Evolutionary conservation across 2,888 invertebrate genomes (phyloP), one percentile per base, ranked within the genome.

Genomic region (Lordiphosa fenestrarum): DNA sequence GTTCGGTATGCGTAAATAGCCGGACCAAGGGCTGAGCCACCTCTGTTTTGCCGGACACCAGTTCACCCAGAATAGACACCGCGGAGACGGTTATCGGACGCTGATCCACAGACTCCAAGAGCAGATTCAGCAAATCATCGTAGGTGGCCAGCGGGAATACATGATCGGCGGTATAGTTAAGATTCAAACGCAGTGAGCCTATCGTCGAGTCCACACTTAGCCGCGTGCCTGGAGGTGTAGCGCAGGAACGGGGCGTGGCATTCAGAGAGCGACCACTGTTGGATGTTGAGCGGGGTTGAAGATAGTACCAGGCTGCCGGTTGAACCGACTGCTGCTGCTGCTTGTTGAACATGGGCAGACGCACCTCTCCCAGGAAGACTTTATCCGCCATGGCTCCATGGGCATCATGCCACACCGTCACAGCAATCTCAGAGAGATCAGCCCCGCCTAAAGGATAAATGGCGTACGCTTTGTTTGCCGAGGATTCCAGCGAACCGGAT

Each of bases 141-240:
- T 97, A 97, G 80, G 94, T 94, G 75, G 93, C 92, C 53, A 95
- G 92, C 38, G 95, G 94, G 90, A 97, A 96, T 50, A 97, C 96
- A 89, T 95, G 94, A 91, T 97, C 97, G 41, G 95, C 94, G 13
- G 95, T 95, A 90, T 97, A 97, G 86, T 95, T 94, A 69, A 97
- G 93, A 87, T 95, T 94, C 53, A 97, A 92, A 60, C 97, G 92
- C 71, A 97, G 90, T 13, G 96, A 95, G 71, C 97, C 97, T 62
- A 96, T 92, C 19, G 93, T 91, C 65, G 92, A 92, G 82, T 91
- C 91, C 46, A 87, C 88, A 68, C 89, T 90, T 21, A 95, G 91
- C 66, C 94, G 90, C 56, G 94, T 94, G 68, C 94, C 94, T 0
- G 95, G 93, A 25, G 95, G 94, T 35, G 95, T 95, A 23, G 94